Evolutionary conservation across 2,888 invertebrate genomes (phyloP).

Genomic region (Hanleya hanleyi): DNA sequence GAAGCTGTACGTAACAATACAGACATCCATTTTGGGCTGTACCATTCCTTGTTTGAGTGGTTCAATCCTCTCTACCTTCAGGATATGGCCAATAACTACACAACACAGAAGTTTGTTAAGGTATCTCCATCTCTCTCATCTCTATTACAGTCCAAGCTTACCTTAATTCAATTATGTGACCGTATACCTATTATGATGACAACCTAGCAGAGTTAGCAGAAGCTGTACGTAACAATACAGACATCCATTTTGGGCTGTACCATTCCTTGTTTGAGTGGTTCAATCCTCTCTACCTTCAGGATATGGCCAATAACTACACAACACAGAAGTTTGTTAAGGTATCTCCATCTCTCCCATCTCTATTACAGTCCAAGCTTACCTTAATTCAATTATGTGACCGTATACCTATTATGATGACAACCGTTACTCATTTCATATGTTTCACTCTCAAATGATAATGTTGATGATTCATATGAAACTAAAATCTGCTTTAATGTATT

Average conservation of each 20-base stretch:
- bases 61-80: slow-evolving; percentile 71
- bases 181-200: no score
- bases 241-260: slow-evolving; percentile 76
- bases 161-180: no score
- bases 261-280: slow-evolving; percentile 74
- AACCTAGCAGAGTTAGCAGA: slow-evolving; percentile 40
- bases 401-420: no score
- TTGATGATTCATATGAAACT: no score
- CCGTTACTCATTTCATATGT: no score
- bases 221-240: slow-evolving; percentile 46
- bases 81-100: slow-evolving; percentile 76
- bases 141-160: no score
- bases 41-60: slow-evolving; percentile 74
- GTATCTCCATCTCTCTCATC: no score
- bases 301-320: slow-evolving; percentile 76
- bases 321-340: slow-evolving; percentile 79
- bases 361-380: no score
- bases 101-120: slow-evolving; percentile 80
- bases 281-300: slow-evolving; percentile 69
- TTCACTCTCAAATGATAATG: no score
- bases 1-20: slow-evolving; percentile 49
- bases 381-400: no score
- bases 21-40: slow-evolving; percentile 76
- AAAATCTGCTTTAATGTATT: background rate
- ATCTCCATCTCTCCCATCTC: no score